These are phyloP conservation scores for Brachypalpus laphriformis DNA, from an alignment of 2,888 invertebrate species.

Conservation along the genomic window DNA sequence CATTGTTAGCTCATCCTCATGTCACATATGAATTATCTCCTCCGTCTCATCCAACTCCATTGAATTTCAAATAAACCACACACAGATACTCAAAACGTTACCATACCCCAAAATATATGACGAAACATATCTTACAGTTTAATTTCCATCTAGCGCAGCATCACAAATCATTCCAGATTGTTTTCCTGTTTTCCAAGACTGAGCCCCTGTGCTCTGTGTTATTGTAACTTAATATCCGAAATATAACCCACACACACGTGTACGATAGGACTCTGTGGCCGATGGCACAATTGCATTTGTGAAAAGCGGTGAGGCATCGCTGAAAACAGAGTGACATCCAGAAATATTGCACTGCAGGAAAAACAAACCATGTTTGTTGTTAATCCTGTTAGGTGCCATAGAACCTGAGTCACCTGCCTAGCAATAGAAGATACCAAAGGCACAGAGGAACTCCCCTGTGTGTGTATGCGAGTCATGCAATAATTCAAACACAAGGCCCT, in stretches of 20 bases:
- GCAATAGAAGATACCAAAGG: constrained; percentile 4
- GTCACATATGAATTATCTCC: constrained; percentile 4
- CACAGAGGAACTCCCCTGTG: neutral
- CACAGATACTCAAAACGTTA: neutral
- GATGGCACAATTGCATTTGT: constrained; percentile 28
- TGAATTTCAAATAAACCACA: neutral
- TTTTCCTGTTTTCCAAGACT: neutral
- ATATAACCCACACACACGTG: neutral
- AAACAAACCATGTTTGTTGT: constrained; percentile 37
- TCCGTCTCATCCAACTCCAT: neutral
- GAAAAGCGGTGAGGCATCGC: constrained; percentile 34
- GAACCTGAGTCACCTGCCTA: constrained; percentile 2
- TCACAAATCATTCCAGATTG: constrained; percentile 43
- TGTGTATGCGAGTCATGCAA: neutral
- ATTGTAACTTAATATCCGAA: constrained; percentile 22
- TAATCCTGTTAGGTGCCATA: constrained; percentile 28
- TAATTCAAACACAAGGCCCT: constrained; percentile 31
- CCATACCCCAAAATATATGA: neutral
- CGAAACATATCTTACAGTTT: constrained; percentile 22
- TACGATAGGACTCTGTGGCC: neutral
- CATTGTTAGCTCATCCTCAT: neutral
- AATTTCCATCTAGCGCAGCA: constrained; percentile 24
- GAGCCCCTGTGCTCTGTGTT: neutral
- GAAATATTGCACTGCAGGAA: constrained; percentile 53
- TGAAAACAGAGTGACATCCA: constrained; percentile 40